Base-by-base conservation (phyloP, 2,888 invertebrate species). In the Drosophila melanosoma region DNA sequence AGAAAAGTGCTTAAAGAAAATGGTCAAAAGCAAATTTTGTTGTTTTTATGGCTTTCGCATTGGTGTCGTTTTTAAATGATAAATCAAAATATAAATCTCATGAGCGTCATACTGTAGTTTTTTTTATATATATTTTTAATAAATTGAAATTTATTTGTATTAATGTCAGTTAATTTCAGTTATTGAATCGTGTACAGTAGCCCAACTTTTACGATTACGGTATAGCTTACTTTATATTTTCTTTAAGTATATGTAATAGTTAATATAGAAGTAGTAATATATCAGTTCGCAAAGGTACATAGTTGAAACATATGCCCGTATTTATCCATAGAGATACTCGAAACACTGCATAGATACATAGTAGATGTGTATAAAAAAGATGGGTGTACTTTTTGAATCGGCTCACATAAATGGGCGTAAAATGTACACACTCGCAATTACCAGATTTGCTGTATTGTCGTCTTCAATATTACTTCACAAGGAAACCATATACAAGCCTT, bases 71-170 rank as follows among this genome's bases (percentile, higher is more conserved):
- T 79, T 52, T 26, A 29, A 48, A 17, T 23, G n/a, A 29, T 12
- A 20, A n/a, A 49, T 63, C 80, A 83, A 68, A 68, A n/a, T 29
- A 7, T 15, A 20, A 69, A 71, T 67, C 56, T 66, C 63, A 75
- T 56, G 63, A 70, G 81, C 51, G 67, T 77, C 80, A 84, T 83
- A 89, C 90, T 61, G 59, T 12, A 7, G 12, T 61, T 72, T 69
- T 70, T 59, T 38, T 56, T 58, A 54, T 52, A 59, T 38, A 26
- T 51, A 26, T 68, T 62, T 26, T 68, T 69, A 26, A 64, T 38
- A 53, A 20, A 56, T 36, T 59, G 10, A 45, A 49, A 83, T 26
- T 5, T 38, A 23, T 69, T 56, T 35, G 49, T 64, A 32, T 66
- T 67, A 38, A 72, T 62, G 48, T n/a, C 26, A 40, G 20, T 23